phyloP scores from a whole-genome alignment of 1,140 invertebrate genomes.

The Neodiprion fabricii region DNA sequence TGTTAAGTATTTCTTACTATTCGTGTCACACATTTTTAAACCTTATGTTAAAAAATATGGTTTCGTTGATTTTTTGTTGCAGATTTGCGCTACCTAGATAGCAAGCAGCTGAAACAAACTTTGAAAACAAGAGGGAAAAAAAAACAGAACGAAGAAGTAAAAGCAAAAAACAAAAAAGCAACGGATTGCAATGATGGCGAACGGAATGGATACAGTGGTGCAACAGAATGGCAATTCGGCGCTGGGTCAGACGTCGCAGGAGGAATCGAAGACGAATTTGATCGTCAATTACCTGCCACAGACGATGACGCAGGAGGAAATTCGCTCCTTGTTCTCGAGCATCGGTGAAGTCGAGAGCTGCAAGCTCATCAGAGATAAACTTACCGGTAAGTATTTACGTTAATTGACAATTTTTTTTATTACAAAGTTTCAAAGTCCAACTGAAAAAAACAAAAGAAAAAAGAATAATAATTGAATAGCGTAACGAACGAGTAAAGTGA shows the following conservation, averaged over 20 bases:
- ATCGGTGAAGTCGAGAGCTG: slow-evolving; percentile 99
- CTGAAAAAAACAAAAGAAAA: background rate
- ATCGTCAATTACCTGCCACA: slow-evolving; percentile 99
- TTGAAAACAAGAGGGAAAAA: background rate
- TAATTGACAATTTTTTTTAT: background rate
- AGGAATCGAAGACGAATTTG: slow-evolving; percentile 97
- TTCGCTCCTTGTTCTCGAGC: slow-evolving; percentile 94
- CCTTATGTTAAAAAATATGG: background rate
- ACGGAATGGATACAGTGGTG: slow-evolving; percentile 77
- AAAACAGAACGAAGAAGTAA: background rate
- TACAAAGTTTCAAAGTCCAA: background rate
- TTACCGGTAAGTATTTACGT: slow-evolving; percentile 78
- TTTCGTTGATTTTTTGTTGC: background rate
- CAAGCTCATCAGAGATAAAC: slow-evolving; percentile 98
- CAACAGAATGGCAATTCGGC: slow-evolving; percentile 73
- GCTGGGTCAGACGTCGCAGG: slow-evolving; percentile 76
- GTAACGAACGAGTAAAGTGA: too few species aligned
- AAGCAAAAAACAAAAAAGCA: background rate
- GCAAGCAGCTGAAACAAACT: background rate
- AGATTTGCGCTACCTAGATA: background rate
- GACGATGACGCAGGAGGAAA: slow-evolving; percentile 99
- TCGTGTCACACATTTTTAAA: background rate
- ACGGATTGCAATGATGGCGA: slow-evolving; percentile 76
- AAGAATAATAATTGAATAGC: background rate
- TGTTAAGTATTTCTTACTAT: too few species aligned